These are phyloP conservation scores for Pan troglodytes DNA, from an alignment of 2,113 vertebrate genomes.

Conservation along the genomic window NHGRI_mPanTro3-v2.1_pri NC_072410.2:70730501-70731000, in stretches of 20 bases:
- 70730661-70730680: not conserved
- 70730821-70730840: not conserved
- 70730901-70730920: not conserved
- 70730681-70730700: not conserved
- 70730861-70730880: not conserved
- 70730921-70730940: not conserved
- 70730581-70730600: not conserved
- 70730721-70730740: not conserved
- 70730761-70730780: not conserved
- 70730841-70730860: not conserved
- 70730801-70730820: not conserved
- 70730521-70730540: not conserved
- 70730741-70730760: not conserved
- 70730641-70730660: not conserved
- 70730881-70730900: not conserved
- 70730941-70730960: not conserved
- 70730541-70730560: not conserved
- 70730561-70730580: not conserved
- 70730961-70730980: not conserved
- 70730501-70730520: not conserved
- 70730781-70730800: not conserved
- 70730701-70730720: not conserved
- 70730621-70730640: not conserved
- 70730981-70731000: not conserved
- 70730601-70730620: not conserved